These are phyloP conservation scores for Drosophila antonietae DNA, from an alignment of 2,888 invertebrate genomes.

Conservation along the genomic window DNA sequence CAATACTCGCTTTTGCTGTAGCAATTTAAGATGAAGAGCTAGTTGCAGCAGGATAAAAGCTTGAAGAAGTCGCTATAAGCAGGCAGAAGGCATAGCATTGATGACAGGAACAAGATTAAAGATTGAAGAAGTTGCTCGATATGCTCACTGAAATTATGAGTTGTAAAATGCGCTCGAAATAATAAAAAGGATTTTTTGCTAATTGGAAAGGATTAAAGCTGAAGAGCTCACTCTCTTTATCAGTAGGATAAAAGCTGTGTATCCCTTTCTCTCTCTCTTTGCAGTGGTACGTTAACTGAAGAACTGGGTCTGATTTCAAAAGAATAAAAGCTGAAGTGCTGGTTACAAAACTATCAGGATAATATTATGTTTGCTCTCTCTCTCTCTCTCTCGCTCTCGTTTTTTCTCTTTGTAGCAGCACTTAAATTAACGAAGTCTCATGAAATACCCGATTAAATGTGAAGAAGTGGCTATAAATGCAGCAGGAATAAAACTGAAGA, in stretches of 20 bases:
- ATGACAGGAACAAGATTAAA: neutral
- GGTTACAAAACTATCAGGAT: neutral
- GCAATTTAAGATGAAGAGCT: neutral
- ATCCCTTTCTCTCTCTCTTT: neutral
- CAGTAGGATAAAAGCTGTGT: neutral
- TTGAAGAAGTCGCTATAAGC: neutral
- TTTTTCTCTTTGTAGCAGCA: no score
- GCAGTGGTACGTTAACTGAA: neutral
- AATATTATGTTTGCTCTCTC: no score
- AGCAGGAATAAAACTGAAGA: no score
- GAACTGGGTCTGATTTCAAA: neutral
- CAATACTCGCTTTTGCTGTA: neutral
- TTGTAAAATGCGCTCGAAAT: neutral
- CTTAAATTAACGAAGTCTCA: no score
- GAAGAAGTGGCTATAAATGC: no score
- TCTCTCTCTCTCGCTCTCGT: no score
- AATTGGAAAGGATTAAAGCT: neutral
- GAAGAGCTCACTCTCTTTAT: neutral
- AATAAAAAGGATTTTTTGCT: rapidly evolving
- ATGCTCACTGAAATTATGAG: neutral
- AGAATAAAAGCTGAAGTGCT: neutral
- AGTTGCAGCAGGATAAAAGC: neutral
- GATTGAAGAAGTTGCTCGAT: neutral
- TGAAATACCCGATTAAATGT: no score
- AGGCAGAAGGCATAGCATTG: neutral